phyloP scores from a whole-genome alignment of 2,888 invertebrate genomes.

The Neoascia interrupta region DNA sequence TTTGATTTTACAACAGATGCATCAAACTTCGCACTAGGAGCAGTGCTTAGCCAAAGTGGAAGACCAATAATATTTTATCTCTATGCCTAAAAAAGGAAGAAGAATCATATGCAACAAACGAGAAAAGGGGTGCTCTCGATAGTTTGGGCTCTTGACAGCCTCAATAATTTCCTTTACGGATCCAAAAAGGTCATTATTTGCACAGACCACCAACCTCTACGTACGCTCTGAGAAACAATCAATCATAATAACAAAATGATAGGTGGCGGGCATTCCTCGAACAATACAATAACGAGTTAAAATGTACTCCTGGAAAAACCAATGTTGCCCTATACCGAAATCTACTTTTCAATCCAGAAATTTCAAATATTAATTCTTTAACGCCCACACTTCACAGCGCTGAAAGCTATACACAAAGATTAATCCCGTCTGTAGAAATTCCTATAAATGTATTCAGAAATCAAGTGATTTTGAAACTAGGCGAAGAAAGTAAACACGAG shows the following conservation, averaged over 20 bases:
- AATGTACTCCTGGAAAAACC: slow-evolving; percentile 56
- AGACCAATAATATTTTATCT: slow-evolving; percentile 43
- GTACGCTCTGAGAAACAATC: slow-evolving; percentile 48
- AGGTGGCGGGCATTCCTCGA: slow-evolving; percentile 54
- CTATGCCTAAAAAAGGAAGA: slow-evolving; percentile 49
- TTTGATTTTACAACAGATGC: slow-evolving; percentile 70
- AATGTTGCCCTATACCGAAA: slow-evolving; percentile 17
- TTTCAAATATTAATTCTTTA: not conserved
- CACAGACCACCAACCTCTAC: slow-evolving; percentile 52
- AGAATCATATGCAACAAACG: slow-evolving; percentile 46
- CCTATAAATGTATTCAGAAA: not conserved
- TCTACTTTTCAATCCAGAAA: not conserved
- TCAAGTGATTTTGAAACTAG: not conserved
- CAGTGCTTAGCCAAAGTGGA: slow-evolving; percentile 72
- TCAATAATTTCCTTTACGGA: slow-evolving; percentile 49
- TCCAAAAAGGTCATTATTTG: slow-evolving; percentile 36
- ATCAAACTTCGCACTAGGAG: slow-evolving; percentile 71
- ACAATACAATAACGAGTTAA: slow-evolving; percentile 52
- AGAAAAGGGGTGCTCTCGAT: slow-evolving; percentile 53
- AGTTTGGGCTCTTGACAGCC: slow-evolving; percentile 36
- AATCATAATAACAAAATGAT: slow-evolving; percentile 51
- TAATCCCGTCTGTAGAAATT: not conserved
- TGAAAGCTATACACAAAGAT: not conserved
- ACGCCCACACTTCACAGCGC: not conserved
- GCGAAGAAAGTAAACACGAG: not conserved